Evolutionary conservation across 2,113 vertebrate species (phyloP).

Genomic region (Pogona vitticeps): DNA sequence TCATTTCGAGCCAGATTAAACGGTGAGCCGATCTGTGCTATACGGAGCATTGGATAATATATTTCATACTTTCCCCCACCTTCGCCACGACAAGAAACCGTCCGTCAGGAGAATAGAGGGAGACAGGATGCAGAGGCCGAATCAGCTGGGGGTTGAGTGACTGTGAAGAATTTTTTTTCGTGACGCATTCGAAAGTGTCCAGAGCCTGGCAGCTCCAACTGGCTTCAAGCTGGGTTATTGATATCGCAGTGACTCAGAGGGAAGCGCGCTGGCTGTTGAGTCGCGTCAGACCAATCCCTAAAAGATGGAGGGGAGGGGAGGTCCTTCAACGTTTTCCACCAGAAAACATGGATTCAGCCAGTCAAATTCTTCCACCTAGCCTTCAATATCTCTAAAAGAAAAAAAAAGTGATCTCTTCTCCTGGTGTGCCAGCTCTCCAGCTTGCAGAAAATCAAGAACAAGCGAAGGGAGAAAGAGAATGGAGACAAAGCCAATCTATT

Average conservation of each 20-base stretch:
- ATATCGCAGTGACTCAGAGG: background rate
- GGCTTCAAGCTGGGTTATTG: background rate
- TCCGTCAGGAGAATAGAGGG: background rate
- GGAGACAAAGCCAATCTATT: background rate
- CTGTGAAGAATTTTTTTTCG: background rate
- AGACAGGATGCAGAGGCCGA: background rate
- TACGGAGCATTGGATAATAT: background rate
- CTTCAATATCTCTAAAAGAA: background rate
- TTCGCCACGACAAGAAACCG: background rate
- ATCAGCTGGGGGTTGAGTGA: background rate
- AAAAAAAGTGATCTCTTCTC: too few species aligned
- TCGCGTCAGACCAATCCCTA: rapidly evolving
- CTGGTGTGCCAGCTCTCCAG: background rate
- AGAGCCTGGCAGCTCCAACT: rapidly evolving
- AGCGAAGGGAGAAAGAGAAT: background rate
- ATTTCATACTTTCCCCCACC: background rate
- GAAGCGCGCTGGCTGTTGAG: background rate
- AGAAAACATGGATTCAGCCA: background rate
- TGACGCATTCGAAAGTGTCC: background rate
- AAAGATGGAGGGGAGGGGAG: background rate
- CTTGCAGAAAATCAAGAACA: background rate
- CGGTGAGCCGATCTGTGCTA: too few species aligned
- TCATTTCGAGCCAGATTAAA: background rate
- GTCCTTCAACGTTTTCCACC: background rate
- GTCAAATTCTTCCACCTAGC: background rate